phyloP scores from a whole-genome alignment of 1,140 invertebrate genomes.

The Pseudomyrmex concolor region DNA sequence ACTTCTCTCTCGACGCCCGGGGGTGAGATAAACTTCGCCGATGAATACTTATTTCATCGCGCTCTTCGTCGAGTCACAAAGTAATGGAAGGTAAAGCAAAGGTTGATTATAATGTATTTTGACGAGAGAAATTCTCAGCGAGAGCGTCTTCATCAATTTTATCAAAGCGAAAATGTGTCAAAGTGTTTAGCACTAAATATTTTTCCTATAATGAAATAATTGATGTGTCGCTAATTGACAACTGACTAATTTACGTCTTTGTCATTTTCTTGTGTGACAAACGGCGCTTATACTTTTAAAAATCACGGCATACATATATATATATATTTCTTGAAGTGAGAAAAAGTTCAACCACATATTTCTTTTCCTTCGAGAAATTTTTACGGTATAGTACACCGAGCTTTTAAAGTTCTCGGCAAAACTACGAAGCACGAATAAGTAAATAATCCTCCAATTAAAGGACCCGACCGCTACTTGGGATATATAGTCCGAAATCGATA shows the following conservation, averaged over 20 bases:
- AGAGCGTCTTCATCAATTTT: not conserved
- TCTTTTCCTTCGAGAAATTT: not conserved
- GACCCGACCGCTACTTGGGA: not conserved
- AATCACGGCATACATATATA: not conserved
- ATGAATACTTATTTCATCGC: slow-evolving; percentile 34
- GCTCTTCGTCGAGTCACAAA: not conserved
- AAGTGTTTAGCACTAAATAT: not conserved
- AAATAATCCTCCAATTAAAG: slow-evolving; percentile 54
- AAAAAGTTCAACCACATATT: not conserved
- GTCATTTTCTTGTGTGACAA: not conserved
- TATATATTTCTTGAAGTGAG: not conserved
- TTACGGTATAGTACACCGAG: not conserved
- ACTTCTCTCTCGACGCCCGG: not conserved
- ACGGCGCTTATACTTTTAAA: not conserved
- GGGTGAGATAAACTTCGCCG: not conserved
- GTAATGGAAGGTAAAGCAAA: not conserved
- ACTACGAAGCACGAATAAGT: not conserved
- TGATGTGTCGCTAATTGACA: not conserved
- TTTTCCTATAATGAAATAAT: not conserved
- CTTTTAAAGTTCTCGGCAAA: not conserved
- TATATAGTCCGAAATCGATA: slow-evolving; percentile 10
- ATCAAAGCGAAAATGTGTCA: too few relatives aligned
- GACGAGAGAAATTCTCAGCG: not conserved
- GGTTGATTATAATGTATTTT: not conserved
- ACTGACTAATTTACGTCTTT: not conserved